Evolutionary conservation across 2,888 invertebrate species (phyloP), one percentile per base, ranked within the genome.

Genomic region (Ormyrus labotus): DNA sequence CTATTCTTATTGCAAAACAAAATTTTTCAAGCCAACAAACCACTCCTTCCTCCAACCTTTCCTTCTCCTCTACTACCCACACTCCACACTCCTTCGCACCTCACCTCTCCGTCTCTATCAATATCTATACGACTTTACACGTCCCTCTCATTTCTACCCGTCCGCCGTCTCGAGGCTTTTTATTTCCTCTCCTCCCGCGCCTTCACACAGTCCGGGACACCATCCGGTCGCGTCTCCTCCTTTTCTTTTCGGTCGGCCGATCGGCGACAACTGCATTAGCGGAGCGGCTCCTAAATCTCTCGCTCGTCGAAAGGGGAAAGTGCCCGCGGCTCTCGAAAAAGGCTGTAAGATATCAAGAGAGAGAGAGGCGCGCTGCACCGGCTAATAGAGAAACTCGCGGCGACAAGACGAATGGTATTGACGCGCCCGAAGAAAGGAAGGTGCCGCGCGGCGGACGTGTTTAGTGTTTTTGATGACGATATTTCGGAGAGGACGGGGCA

Each of bases 241-340:
- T 58, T n/a, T 45, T 48, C 57, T 34, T 11, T 11, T 50, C 58
- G 34, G 57, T 34, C 67, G 48, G 71, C 73, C 73, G 34, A 34
- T 34, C 34, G 76, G 57, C 80, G 80, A 83, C 83, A 83, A 81
- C 83, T 84, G 82, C 84, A 84, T 83, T 84, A 84, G 50, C 84
- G 64, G 34, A 19, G 57, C 83, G 72, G 81, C 78, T 81, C 78
- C 85, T 88, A 88, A 89, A 89, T 89, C 89, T 89, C 45, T 48
- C 83, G 85, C 51, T 89, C 86, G 87, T 85, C 85, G 86, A 87
- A 87, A 88, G 88, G 88, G 86, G 87, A 87, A 84, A 85, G 85
- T 67, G 81, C 80, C 61, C 83, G 81, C 77, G 70, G 83, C 4
- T 76, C 19, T 76, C 19, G 45, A 57, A 72, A 82, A 75, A 64